phyloP scores from a whole-genome alignment of 2,797 vertebrate genomes.

The Rhyacichthys aspro region DNA sequence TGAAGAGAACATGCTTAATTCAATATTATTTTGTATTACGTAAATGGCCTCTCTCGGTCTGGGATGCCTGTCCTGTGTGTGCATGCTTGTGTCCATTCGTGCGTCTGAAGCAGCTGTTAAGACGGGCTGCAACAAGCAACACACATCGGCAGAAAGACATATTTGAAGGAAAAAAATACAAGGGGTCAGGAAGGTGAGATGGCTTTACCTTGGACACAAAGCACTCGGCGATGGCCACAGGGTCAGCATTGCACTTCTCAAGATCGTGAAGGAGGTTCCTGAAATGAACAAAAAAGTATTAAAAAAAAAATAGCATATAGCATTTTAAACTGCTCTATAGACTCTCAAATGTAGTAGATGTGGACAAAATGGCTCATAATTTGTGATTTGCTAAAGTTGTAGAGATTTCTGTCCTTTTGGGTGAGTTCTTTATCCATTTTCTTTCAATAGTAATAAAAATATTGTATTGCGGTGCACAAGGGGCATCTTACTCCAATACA shows the following conservation, averaged over 20 bases:
- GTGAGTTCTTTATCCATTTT: too few species aligned
- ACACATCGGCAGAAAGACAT: slow-evolving; percentile 9
- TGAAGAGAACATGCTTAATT: background rate
- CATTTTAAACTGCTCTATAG: too few species aligned
- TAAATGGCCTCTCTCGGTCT: background rate
- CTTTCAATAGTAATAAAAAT: too few species aligned
- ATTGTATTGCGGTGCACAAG: too few species aligned
- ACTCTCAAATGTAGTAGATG: background rate
- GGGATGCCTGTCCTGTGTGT: slow-evolving; percentile 8
- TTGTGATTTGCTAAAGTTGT: too few species aligned
- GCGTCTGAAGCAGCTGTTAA: slow-evolving; percentile 51
- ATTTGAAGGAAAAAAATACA: background rate
- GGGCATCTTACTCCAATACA: too few species aligned
- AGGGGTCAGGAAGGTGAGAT: background rate
- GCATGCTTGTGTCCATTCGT: slow-evolving; percentile 6
- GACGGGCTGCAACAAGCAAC: slow-evolving; percentile 51
- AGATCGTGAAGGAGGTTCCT: slow-evolving; percentile 94
- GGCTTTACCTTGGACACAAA: slow-evolving; percentile 96
- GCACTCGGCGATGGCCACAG: slow-evolving; percentile 96
- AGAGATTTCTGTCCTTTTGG: too few species aligned
- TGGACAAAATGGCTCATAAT: background rate
- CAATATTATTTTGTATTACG: background rate
- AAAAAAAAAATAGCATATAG: background rate
- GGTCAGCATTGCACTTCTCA: slow-evolving; percentile 95
- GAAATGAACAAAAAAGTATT: slow-evolving; percentile 39